These are phyloP conservation scores for Heliconius erato DNA, from an alignment of 2,888 invertebrate species.

Conservation along the genomic window DNA sequence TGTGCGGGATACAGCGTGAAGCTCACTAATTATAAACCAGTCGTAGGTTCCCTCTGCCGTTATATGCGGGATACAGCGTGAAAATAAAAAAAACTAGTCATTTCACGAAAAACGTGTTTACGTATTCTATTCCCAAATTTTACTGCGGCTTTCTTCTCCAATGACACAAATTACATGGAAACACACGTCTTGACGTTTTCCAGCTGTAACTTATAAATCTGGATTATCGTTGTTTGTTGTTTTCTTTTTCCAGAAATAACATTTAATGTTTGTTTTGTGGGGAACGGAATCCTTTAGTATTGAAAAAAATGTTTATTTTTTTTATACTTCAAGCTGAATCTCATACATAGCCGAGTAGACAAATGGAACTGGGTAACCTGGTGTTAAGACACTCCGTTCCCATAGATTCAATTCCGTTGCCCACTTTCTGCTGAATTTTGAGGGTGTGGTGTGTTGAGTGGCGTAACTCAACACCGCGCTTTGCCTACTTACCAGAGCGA, in stretches of 20 bases:
- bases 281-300: neutral
- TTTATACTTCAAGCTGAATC: neutral
- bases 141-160: slow-evolving; percentile 5
- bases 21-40: neutral
- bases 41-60: too few relatives aligned
- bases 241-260: slow-evolving; percentile 28
- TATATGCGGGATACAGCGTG: too few relatives aligned
- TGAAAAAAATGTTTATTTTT: neutral
- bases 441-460: too few relatives aligned
- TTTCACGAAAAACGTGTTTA: neutral
- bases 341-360: neutral
- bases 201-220: slow-evolving; percentile 38
- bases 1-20: neutral
- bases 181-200: slow-evolving; percentile 26
- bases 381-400: too few relatives aligned
- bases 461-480: too few relatives aligned
- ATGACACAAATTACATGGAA: slow-evolving; percentile 26
- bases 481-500: too few relatives aligned
- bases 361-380: neutral
- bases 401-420: too few relatives aligned
- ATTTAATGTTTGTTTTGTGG: neutral
- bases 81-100: neutral
- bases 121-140: neutral
- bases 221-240: slow-evolving; percentile 36
- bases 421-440: too few relatives aligned